Conservation (phyloP, 1,140 invertebrate species). For the Helicorthomorpha holstii region DNA sequence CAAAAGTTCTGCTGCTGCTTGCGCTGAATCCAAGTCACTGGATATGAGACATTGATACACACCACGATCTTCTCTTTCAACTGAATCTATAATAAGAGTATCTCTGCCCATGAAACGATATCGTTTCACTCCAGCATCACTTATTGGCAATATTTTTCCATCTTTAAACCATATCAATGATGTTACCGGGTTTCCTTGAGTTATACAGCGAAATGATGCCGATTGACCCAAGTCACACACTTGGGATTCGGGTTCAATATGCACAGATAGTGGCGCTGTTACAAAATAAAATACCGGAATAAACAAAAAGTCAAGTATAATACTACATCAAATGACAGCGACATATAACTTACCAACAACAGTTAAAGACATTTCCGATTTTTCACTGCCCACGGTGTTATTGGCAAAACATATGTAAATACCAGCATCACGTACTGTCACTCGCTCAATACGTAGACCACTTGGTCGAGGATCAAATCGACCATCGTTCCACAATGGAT, state of each 20-base stretch:
- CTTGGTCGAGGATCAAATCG: background rate
- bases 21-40: slow-evolving; percentile 67
- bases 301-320: too few relatives aligned
- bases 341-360: slow-evolving; percentile 49
- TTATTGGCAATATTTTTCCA: slow-evolving; percentile 30
- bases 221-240: slow-evolving; percentile 64
- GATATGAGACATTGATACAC: slow-evolving; percentile 80
- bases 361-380: slow-evolving; percentile 38
- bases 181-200: slow-evolving; percentile 63
- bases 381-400: slow-evolving; percentile 13
- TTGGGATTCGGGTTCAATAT: slow-evolving; percentile 50
- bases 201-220: slow-evolving; percentile 63
- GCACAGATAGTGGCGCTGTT: slow-evolving; percentile 47
- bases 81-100: slow-evolving; percentile 43
- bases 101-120: slow-evolving; percentile 28
- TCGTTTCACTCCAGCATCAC: slow-evolving; percentile 1
- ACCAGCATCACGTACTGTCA: slow-evolving; percentile 21
- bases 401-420: background rate
- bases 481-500: background rate
- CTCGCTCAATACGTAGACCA: background rate
- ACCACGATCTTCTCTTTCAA: slow-evolving; percentile 58
- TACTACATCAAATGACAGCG: too few relatives aligned
- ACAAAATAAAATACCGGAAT: slow-evolving; percentile 1
- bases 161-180: slow-evolving; percentile 68
- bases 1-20: slow-evolving; percentile 59